A percentile compares a stretch with the other conserved stretches of the same genome.
These are phyloP conservation scores for Anolis carolinensis DNA, from an alignment of 2,113 vertebrate genomes.

Conservation along the genomic window DNA sequence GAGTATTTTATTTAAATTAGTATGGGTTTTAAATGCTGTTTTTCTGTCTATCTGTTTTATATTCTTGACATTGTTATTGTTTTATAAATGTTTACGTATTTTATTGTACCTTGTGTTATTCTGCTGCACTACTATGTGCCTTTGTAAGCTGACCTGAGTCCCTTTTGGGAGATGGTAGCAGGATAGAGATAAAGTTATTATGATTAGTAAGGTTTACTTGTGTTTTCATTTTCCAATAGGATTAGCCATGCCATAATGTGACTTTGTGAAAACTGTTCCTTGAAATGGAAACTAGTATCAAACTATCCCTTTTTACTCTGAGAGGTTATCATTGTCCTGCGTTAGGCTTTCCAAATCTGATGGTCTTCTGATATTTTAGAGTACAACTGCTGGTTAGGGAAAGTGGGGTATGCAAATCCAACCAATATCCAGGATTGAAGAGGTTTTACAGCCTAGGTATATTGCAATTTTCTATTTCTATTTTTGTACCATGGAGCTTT, in stretches of 20 bases:
- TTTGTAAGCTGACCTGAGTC: too few species aligned
- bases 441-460: too few species aligned
- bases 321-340: neutral
- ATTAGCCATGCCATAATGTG: neutral
- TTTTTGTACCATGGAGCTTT: neutral
- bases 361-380: neutral
- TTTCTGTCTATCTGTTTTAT: too few species aligned
- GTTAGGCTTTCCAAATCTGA: neutral
- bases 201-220: neutral
- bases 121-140: too few species aligned
- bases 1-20: too few species aligned
- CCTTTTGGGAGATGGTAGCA: too few species aligned
- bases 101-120: too few species aligned
- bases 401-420: neutral
- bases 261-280: conserved; percentile 23
- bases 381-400: neutral
- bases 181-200: too few species aligned
- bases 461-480: too few species aligned
- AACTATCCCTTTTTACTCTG: neutral
- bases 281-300: neutral
- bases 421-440: neutral
- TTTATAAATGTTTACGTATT: too few species aligned
- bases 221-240: neutral
- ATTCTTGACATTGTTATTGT: too few species aligned
- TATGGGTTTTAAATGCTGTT: too few species aligned